phyloP scores from a whole-genome alignment of 2,797 vertebrate species.

The Propithecus perrieri region DNA sequence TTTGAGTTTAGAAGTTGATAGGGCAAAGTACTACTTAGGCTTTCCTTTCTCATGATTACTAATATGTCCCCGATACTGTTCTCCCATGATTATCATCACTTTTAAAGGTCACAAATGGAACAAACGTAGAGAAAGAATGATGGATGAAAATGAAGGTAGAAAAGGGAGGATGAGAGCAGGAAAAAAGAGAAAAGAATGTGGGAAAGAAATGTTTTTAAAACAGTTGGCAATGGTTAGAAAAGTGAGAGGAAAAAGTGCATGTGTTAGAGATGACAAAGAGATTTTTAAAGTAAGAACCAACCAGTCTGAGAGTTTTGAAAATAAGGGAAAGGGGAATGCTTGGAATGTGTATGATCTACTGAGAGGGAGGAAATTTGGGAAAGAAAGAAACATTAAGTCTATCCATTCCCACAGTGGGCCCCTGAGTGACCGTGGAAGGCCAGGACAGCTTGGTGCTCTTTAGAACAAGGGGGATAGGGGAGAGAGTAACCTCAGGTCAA shows the following conservation, averaged over 20 bases:
- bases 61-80: neutral
- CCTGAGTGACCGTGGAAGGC: neutral
- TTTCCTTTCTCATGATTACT: neutral
- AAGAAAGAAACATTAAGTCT: neutral
- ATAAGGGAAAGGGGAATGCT: neutral
- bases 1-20: constrained; percentile 9
- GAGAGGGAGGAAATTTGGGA: neutral
- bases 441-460: neutral
- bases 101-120: neutral
- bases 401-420: neutral
- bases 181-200: neutral
- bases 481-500: neutral
- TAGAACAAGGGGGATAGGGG: neutral
- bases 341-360: neutral
- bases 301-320: neutral
- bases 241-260: neutral
- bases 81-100: neutral
- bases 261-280: neutral
- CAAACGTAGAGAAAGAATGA: neutral
- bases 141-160: neutral
- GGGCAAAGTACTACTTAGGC: neutral
- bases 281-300: neutral
- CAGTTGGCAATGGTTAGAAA: neutral
- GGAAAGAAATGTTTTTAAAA: neutral
- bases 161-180: neutral